Evolutionary conservation across 2,113 vertebrate genomes (phyloP).

Genomic region (Petromus typicus): DNA sequence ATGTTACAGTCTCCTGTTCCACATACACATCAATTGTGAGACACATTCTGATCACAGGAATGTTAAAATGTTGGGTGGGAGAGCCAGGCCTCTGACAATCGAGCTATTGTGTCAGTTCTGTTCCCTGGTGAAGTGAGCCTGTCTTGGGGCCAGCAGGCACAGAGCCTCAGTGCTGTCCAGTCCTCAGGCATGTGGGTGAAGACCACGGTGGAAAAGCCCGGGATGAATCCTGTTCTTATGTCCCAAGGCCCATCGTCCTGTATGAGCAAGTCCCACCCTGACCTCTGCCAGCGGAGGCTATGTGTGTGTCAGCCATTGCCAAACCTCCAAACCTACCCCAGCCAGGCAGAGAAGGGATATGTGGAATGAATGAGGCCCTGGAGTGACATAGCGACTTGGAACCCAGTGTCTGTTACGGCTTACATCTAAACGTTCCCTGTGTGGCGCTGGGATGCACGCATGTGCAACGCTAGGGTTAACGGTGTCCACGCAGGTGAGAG

Average conservation of each 20-base stretch:
- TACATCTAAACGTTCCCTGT: not conserved
- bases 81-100: constrained; percentile 65
- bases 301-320: not conserved
- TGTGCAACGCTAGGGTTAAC: not conserved
- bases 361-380: not conserved
- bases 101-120: constrained; percentile 41
- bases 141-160: constrained; percentile 20
- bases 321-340: not conserved
- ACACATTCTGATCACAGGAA: constrained; percentile 49
- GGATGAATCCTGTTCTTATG: not conserved
- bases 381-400: not conserved
- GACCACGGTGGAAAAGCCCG: not conserved
- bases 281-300: not conserved
- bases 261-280: not conserved
- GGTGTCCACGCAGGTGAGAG: not conserved
- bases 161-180: not conserved
- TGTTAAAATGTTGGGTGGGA: not conserved
- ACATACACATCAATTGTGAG: not conserved
- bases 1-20: not conserved
- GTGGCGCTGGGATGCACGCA: not conserved
- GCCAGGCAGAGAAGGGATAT: not conserved
- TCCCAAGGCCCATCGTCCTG: not conserved
- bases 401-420: not conserved
- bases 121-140: constrained; percentile 21
- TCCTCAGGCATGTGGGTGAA: not conserved